Evolutionary conservation across 2,113 vertebrate species (phyloP), one percentile per base, ranked within the genome.

Genomic region (Cebidichthys violaceus): DNA sequence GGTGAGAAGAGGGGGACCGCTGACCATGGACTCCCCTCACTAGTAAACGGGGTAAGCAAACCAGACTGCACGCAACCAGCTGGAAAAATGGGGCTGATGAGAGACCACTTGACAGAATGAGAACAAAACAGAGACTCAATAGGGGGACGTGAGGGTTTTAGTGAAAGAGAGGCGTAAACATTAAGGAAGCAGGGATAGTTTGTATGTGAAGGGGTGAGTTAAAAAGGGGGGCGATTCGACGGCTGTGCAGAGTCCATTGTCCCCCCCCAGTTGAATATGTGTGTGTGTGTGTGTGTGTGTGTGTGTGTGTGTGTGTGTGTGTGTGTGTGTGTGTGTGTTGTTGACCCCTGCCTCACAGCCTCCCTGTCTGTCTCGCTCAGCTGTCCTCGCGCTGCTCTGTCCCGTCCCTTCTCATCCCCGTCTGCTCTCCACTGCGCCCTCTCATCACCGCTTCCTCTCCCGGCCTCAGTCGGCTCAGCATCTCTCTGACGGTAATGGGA

Each of bases 31-130:
- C 87, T 91, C 86, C 88, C 90, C 89, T 85, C 88, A 77, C 73
- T 91, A 89, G 86, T 83, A 31, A 84, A 85, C 84, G 66, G 91
- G 92, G 92, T 94, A 93, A 92, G 92, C 62, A 17, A 18, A 73
- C 41, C 77, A 65, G 67, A 84, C 77, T 82, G 84, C 79, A 72
- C 66, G 70, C 77, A 75, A 15, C 64, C 80, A 70, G 75, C 79
- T 83, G 76, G 66, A 77, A 76, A 73, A 60, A 68, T 8, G 71
- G 62, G 76, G 82, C 22, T 68, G 77, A 83, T 79, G 79, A 74
- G 79, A 75, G 75, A 66, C 45, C 22, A 47, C 47, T 78, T 80
- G 88, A 84, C 81, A 75, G 84, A 88, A 85, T 71, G 70, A 54
- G 84, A 79, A 81, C 81, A 83, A 64, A 78, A 84, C 68, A 74